Conservation (phyloP, 2,888 invertebrate species). For the Drepanosiphum platanoidis region DNA sequence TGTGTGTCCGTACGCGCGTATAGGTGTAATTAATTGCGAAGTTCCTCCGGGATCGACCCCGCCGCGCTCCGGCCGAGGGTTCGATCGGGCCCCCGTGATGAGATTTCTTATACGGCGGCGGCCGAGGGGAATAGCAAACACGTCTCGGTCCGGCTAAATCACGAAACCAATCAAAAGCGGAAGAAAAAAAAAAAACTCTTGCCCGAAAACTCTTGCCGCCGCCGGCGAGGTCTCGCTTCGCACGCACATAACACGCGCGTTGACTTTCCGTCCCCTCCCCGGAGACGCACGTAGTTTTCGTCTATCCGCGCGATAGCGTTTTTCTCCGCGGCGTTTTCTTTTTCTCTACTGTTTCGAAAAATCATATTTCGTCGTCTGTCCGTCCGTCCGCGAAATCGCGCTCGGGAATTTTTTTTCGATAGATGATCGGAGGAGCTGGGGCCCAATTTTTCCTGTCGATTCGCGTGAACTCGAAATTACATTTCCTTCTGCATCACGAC, state of each 20-base stretch:
- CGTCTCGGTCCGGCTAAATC: conserved; percentile 40
- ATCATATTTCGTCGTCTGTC: not conserved
- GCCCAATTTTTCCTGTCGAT: too few species aligned
- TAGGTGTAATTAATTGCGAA: conserved; percentile 58
- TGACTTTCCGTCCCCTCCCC: too few species aligned
- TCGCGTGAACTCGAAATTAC: too few species aligned
- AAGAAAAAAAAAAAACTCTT: too few species aligned
- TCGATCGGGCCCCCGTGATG: conserved; percentile 44
- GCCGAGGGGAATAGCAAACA: conserved; percentile 38
- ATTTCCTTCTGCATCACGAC: too few species aligned
- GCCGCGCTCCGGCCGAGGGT: not conserved
- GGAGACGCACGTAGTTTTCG: not conserved
- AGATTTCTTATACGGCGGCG: conserved; percentile 49
- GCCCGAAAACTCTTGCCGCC: conserved; percentile 29
- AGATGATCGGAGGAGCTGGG: too few species aligned
- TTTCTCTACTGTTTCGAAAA: not conserved
- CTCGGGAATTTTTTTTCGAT: not conserved
- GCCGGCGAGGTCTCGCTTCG: not conserved
- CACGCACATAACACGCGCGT: not conserved
- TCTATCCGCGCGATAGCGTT: not conserved
- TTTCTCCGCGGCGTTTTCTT: not conserved
- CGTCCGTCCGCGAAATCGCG: not conserved
- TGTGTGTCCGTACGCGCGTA: not conserved
- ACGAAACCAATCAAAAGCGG: conserved; percentile 58
- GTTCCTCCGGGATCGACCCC: conserved; percentile 16